Evolutionary conservation across 2,888 invertebrate species (phyloP).

Genomic region (Tineola bisselliella): DNA sequence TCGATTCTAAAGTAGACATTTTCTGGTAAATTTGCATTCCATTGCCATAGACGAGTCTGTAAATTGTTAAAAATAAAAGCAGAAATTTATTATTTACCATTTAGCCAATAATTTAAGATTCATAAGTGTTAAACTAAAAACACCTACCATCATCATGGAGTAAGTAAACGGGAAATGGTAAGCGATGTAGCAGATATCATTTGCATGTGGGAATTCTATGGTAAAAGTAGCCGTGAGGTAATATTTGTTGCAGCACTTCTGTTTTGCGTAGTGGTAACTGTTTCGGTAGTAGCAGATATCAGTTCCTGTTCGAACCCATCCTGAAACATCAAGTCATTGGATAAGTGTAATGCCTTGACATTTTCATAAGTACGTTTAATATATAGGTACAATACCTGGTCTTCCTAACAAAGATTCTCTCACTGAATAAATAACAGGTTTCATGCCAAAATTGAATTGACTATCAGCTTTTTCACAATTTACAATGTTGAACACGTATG

Average conservation of each 20-base stretch:
- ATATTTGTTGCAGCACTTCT: constrained; percentile 62
- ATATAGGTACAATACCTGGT: constrained; percentile 46
- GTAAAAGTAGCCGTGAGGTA: constrained; percentile 84
- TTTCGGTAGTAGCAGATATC: constrained; percentile 88
- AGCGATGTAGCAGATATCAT: constrained; percentile 85
- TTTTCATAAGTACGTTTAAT: too few relatives aligned
- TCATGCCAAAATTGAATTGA: constrained; percentile 90
- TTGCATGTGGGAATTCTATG: constrained; percentile 76
- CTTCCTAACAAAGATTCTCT: constrained; percentile 70
- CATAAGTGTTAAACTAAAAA: neutral
- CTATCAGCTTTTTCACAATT: constrained; percentile 89
- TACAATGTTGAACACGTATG: constrained; percentile 85
- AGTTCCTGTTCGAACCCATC: constrained; percentile 78
- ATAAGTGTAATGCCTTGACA: constrained; percentile 11
- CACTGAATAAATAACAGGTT: constrained; percentile 87
- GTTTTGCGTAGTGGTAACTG: constrained; percentile 69
- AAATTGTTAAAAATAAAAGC: constrained; percentile 16
- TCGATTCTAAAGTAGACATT: constrained; percentile 72
- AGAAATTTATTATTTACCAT: neutral
- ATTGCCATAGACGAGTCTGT: constrained; percentile 72
- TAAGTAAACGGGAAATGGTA: constrained; percentile 91
- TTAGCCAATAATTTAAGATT: too few relatives aligned
- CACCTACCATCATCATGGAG: constrained; percentile 73
- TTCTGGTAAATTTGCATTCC: constrained; percentile 53
- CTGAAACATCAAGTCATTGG: constrained; percentile 27